Evolutionary conservation across 2,113 vertebrate genomes (phyloP).

Genomic region (Pygoscelis adeliae): DNA sequence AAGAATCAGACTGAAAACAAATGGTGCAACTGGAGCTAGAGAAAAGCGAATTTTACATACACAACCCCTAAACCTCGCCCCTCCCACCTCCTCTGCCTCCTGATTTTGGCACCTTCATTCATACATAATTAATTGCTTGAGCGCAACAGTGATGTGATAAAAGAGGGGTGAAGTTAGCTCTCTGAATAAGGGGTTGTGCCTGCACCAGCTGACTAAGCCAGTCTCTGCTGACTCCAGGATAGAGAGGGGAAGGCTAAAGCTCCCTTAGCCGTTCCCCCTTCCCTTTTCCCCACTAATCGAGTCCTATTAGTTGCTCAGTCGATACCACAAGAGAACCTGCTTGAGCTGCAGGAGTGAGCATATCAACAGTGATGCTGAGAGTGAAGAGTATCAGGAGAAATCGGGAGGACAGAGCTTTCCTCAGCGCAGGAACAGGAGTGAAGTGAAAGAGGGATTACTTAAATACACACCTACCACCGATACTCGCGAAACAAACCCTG

Average conservation of each 20-base stretch:
- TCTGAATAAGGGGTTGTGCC: neutral
- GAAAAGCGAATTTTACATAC: neutral
- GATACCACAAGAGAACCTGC: neutral
- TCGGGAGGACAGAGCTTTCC: neutral
- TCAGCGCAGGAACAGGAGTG: neutral
- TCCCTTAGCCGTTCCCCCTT: rapidly evolving
- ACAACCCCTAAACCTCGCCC: neutral
- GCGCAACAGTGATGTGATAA: neutral
- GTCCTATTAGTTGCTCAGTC: neutral
- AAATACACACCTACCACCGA: rapidly evolving
- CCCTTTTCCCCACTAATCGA: rapidly evolving
- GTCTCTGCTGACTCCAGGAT: neutral
- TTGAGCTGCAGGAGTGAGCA: neutral
- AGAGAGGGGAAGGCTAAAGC: neutral
- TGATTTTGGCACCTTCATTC: neutral
- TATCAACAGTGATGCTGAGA: no score
- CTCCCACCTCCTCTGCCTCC: neutral
- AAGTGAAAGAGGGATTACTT: neutral
- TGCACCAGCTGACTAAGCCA: neutral
- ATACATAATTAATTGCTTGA: neutral
- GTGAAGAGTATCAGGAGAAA: neutral
- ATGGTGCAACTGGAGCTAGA: neutral
- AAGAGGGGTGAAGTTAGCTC: neutral
- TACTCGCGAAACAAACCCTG: neutral
- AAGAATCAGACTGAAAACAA: neutral